Evolutionary conservation across 2,797 vertebrate genomes (phyloP).

Genomic region (Rhinatrema bivittatum): DNA sequence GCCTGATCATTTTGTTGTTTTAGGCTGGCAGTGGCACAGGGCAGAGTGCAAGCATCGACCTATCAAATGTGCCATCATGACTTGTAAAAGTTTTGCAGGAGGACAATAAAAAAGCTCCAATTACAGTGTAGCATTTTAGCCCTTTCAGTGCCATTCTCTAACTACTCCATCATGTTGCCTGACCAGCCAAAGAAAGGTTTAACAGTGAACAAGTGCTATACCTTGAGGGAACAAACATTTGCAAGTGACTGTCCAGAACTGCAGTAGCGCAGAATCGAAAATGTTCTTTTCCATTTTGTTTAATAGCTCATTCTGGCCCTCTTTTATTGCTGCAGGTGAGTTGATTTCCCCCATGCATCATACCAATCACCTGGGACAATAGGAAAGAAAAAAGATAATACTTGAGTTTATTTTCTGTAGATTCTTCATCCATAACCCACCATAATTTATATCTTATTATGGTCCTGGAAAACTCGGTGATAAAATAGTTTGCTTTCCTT

Average conservation of each 20-base stretch:
- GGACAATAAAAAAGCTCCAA: too few relatives aligned
- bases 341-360: conserved; percentile 25
- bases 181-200: too few relatives aligned
- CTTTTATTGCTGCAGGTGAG: conserved; percentile 17
- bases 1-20: too few relatives aligned
- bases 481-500: too few relatives aligned
- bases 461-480: conserved; percentile 3
- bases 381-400: conserved; percentile 12
- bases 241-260: conserved; percentile 14
- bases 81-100: too few relatives aligned
- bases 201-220: too few relatives aligned
- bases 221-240: background rate
- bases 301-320: conserved; percentile 23
- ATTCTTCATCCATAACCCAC: conserved; percentile 34
- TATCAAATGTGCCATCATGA: too few relatives aligned
- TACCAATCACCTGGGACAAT: conserved; percentile 34
- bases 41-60: too few relatives aligned
- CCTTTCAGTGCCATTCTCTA: too few relatives aligned
- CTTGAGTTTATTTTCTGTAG: conserved; percentile 35
- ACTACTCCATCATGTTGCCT: too few relatives aligned
- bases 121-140: too few relatives aligned
- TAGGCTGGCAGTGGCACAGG: too few relatives aligned
- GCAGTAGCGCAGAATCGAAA: conserved; percentile 1
- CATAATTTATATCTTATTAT: conserved; percentile 35
- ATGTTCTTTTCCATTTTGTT: background rate